Conservation (phyloP, 2,797 vertebrate genomes). For the Anisognathus igniventris region DNA sequence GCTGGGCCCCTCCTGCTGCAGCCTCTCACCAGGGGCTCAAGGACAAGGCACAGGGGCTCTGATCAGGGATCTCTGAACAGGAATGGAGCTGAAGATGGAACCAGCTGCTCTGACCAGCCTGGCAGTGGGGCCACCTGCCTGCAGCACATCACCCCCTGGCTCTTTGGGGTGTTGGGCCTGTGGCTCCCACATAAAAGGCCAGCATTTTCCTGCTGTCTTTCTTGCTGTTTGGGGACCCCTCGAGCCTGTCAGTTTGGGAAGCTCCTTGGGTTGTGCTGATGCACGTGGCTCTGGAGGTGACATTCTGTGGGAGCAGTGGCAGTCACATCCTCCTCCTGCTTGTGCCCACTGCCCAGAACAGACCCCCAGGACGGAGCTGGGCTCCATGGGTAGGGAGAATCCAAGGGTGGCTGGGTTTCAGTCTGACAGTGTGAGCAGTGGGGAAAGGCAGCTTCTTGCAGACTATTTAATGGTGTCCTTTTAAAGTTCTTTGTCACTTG, state of each 20-base stretch:
- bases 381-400: rapidly evolving
- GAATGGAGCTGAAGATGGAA: background rate
- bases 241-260: rapidly evolving
- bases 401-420: background rate
- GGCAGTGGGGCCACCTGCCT: background rate
- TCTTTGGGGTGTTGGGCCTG: background rate
- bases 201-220: background rate
- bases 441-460: background rate
- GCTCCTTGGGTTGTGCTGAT: rapidly evolving
- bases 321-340: background rate
- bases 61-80: background rate
- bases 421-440: background rate
- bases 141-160: background rate
- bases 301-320: rapidly evolving
- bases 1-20: background rate
- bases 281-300: rapidly evolving
- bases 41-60: background rate
- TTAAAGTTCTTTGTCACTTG: background rate
- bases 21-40: rapidly evolving
- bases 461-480: background rate
- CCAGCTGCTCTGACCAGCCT: background rate
- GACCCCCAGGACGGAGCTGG: background rate
- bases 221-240: no score
- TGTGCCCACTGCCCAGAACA: rapidly evolving
- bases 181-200: background rate